These are phyloP conservation scores for Lamellibrachia satsuma DNA, from an alignment of 2,888 invertebrate genomes.

Conservation along the genomic window DNA sequence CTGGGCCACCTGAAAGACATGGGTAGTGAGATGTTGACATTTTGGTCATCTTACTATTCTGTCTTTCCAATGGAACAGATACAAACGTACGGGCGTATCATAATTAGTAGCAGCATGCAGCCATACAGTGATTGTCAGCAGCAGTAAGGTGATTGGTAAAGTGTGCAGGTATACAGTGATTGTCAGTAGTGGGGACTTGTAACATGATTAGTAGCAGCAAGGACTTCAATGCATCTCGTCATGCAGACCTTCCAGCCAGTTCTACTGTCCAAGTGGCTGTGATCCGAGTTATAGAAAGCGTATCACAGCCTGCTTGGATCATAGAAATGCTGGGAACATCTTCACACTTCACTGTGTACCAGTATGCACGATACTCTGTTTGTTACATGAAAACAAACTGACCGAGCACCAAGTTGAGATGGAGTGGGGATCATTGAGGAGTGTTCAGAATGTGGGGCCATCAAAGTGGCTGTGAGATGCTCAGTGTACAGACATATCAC, in stretches of 20 bases:
- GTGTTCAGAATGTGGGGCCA: neutral
- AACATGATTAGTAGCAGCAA: neutral
- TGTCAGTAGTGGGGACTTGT: too few relatives aligned
- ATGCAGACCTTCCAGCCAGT: neutral
- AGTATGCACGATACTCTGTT: neutral
- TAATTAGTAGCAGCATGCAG: neutral
- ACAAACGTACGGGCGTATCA: neutral
- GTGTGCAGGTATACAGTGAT: neutral
- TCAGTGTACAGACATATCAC: slow-evolving; percentile 87
- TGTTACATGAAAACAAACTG: neutral
- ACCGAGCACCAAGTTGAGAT: neutral
- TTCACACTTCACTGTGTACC: neutral
- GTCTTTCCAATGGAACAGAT: slow-evolving; percentile 78
- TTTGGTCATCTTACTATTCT: slow-evolving; percentile 88
- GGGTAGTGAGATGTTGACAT: slow-evolving; percentile 92
- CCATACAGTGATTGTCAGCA: neutral
- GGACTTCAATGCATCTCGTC: neutral
- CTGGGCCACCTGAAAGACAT: slow-evolving; percentile 84
- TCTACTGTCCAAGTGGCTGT: slow-evolving; percentile 31
- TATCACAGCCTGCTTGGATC: slow-evolving; percentile 43
- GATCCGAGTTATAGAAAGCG: slow-evolving; percentile 26
- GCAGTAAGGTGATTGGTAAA: neutral
- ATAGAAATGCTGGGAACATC: slow-evolving; percentile 1
- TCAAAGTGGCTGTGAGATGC: slow-evolving; percentile 64
- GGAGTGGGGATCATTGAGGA: neutral